These are phyloP conservation scores for Acrobasis repandana DNA, from an alignment of 2,888 invertebrate genomes.

Conservation along the genomic window DNA sequence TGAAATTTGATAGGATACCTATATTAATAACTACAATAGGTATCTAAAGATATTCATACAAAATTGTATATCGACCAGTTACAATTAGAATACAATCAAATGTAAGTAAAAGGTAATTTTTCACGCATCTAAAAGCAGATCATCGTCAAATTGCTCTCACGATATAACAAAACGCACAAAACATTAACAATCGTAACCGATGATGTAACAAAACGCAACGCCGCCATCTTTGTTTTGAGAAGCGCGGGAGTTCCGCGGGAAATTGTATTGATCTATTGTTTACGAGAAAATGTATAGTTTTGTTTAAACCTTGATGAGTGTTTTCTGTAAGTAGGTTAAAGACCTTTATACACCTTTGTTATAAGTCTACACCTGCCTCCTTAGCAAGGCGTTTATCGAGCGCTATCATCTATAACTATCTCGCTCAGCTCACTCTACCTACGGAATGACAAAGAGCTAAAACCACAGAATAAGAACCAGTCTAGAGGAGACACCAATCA, in stretches of 20 bases:
- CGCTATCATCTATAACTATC: too few relatives aligned
- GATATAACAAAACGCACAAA: not conserved
- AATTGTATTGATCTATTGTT: slow-evolving; percentile 18
- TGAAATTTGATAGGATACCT: too few relatives aligned
- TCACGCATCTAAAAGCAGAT: not conserved
- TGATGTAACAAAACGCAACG: slow-evolving; percentile 12
- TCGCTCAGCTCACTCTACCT: too few relatives aligned
- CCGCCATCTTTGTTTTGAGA: slow-evolving; percentile 29
- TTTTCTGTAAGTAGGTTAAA: not conserved
- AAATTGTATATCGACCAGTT: too few relatives aligned
- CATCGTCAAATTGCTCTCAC: not conserved
- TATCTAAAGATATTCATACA: too few relatives aligned
- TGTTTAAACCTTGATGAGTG: not conserved
- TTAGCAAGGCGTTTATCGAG: too few relatives aligned
- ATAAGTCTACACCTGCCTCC: not conserved
- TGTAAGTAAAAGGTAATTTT: not conserved
- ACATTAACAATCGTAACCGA: not conserved
- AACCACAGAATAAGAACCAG: too few relatives aligned
- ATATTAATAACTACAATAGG: too few relatives aligned
- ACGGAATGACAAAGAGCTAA: too few relatives aligned
- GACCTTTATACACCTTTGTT: not conserved
- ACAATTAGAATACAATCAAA: not conserved
- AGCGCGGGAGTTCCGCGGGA: slow-evolving; percentile 29
- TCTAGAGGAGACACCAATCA: too few relatives aligned
- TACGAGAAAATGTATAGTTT: slow-evolving; percentile 11